Conservation (phyloP, 2,888 invertebrate species). For the Plagodis dolabraria region DNA sequence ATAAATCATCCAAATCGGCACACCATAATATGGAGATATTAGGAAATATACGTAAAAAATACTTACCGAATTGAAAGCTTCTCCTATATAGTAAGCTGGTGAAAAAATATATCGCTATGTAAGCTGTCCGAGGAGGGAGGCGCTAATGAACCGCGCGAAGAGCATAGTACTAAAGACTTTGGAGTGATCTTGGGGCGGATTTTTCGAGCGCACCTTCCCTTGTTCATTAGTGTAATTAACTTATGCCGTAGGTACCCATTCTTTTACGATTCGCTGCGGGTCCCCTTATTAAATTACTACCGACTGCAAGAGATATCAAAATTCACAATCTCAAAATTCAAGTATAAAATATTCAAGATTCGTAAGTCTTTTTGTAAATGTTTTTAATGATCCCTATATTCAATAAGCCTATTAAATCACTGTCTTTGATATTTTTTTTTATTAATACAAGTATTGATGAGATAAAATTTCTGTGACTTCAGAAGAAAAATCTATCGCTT, state of each 20-base stretch:
- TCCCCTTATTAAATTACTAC: constrained; percentile 67
- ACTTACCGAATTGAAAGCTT: too few relatives aligned
- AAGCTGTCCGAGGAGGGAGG: constrained; percentile 56
- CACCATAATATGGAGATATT: too few relatives aligned
- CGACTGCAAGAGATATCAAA: constrained; percentile 31
- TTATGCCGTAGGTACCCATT: constrained; percentile 70
- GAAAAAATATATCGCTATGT: constrained; percentile 47
- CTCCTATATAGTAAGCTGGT: too few relatives aligned
- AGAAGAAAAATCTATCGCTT: too few relatives aligned
- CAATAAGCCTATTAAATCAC: too few relatives aligned
- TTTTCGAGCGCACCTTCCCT: constrained; percentile 81
- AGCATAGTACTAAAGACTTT: constrained; percentile 82
- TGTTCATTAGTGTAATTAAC: constrained; percentile 84
- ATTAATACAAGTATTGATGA: too few relatives aligned
- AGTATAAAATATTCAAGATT: constrained; percentile 12
- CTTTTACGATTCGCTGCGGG: constrained; percentile 72
- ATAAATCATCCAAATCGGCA: too few relatives aligned
- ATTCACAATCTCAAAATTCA: constrained; percentile 34
- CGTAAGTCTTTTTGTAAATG: not conserved
- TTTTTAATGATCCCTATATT: too few relatives aligned
- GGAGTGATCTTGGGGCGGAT: constrained; percentile 80
- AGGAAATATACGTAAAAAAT: too few relatives aligned
- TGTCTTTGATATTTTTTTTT: too few relatives aligned
- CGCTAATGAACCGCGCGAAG: constrained; percentile 82
- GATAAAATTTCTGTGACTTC: too few relatives aligned